Percentiles rank a stretch among this genome's conserved stretches.
These are phyloP conservation scores for Ormyrus nitidulus DNA, from an alignment of 2,888 invertebrate genomes.

Conservation along the genomic window DNA sequence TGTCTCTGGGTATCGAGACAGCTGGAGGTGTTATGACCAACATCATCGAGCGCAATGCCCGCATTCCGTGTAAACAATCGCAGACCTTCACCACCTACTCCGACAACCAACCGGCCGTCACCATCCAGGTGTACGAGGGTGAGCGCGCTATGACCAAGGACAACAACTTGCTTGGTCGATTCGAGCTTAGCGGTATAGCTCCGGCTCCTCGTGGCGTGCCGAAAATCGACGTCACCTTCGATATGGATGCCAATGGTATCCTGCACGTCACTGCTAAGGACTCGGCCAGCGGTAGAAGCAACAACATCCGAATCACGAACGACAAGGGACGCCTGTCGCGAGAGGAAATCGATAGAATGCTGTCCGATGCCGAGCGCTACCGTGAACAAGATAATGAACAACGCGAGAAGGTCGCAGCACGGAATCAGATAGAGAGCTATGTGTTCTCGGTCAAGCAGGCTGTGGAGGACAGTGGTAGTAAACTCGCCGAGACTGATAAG, in stretches of 20 bases:
- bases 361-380: conserved; percentile 84
- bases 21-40: conserved; percentile 88
- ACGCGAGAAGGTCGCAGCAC: conserved; percentile 81
- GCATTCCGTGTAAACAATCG: conserved; percentile 78
- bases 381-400: conserved; percentile 85
- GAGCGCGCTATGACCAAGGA: conserved; percentile 89
- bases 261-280: conserved; percentile 79
- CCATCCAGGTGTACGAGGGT: conserved; percentile 80
- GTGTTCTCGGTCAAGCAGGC: conserved; percentile 84
- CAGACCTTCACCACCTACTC: conserved; percentile 82
- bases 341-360: conserved; percentile 87
- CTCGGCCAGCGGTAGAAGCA: conserved; percentile 84
- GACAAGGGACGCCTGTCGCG: conserved; percentile 88
- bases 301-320: conserved; percentile 89
- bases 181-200: conserved; percentile 82
- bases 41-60: conserved; percentile 78
- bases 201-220: conserved; percentile 84
- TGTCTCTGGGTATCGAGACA: conserved; percentile 87
- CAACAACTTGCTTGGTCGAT: conserved; percentile 83
- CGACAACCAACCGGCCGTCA: conserved; percentile 82
- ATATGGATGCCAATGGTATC: conserved; percentile 88
- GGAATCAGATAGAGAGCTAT: conserved; percentile 85
- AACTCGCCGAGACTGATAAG: conserved; percentile 82
- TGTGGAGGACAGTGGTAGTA: conserved; percentile 81
- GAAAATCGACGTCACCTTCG: conserved; percentile 85